Percentiles rank a stretch among this genome's conserved stretches.
Conservation (phyloP, 1,140 invertebrate species). For the Centruroides sculpturatus region DNA sequence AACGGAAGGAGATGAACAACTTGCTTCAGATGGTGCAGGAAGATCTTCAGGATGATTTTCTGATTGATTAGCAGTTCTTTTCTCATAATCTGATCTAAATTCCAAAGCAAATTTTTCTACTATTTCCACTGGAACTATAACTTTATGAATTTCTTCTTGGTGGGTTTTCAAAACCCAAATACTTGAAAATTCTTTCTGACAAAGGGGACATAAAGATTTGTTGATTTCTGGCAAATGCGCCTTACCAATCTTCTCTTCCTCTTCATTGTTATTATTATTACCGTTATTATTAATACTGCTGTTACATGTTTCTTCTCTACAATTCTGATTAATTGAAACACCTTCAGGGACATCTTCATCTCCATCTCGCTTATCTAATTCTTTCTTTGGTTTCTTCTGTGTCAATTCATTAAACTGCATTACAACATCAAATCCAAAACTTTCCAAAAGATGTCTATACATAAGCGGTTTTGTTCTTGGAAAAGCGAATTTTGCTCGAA, state of each 20-base stretch:
- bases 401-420: conserved; percentile 93
- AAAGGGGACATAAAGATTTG: conserved; percentile 68
- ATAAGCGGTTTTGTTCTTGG: conserved; percentile 17
- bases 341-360: conserved; percentile 3
- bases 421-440: conserved; percentile 86
- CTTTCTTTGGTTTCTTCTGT: conserved; percentile 36
- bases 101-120: conserved; percentile 82
- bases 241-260: conserved; percentile 8
- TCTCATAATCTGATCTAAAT: conserved; percentile 70
- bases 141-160: conserved; percentile 85
- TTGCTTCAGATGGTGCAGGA: conserved; percentile 10
- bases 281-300: not conserved
- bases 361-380: conserved; percentile 17
- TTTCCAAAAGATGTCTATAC: conserved; percentile 81
- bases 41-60: too few relatives aligned
- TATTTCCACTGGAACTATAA: conserved; percentile 72
- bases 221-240: conserved; percentile 44
- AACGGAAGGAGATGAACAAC: conserved; percentile 1
- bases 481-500: conserved; percentile 7
- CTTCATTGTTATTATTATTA: conserved; percentile 14
- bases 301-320: not conserved
- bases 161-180: conserved; percentile 91
- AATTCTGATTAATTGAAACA: conserved; percentile 1
- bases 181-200: conserved; percentile 85
- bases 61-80: conserved; percentile 40